phyloP scores from a whole-genome alignment of 2,113 vertebrate genomes.

The Ellobius talpinus region DNA sequence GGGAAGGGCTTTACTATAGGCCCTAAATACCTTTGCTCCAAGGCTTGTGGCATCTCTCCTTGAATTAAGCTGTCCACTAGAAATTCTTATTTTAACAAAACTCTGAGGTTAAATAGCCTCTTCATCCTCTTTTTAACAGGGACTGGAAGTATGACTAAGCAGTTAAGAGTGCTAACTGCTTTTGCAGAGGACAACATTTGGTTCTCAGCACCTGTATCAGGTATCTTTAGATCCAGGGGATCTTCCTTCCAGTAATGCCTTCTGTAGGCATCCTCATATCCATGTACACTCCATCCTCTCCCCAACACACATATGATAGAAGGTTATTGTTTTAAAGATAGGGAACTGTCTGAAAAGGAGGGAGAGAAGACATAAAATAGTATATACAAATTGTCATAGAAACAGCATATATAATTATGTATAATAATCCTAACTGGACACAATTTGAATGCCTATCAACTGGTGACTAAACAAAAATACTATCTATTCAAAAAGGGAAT shows the following conservation, averaged over 20 bases:
- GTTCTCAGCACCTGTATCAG: background rate
- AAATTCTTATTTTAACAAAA: constrained; percentile 29
- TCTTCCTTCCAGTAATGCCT: background rate
- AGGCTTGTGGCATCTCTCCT: background rate
- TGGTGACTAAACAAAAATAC: background rate
- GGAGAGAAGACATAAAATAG: background rate
- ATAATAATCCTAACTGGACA: background rate
- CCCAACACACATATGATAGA: background rate
- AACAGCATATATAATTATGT: background rate
- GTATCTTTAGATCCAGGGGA: background rate
- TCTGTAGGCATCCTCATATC: background rate
- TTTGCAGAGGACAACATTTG: background rate
- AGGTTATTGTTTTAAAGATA: background rate
- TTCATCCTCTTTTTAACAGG: background rate
- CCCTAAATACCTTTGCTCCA: background rate
- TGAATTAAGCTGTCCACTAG: background rate
- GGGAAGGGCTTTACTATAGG: background rate
- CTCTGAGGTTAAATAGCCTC: background rate
- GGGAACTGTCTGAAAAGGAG: background rate
- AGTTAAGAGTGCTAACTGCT: background rate
- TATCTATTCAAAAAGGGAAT: background rate
- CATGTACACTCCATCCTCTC: background rate
- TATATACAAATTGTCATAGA: background rate
- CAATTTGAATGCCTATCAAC: background rate
- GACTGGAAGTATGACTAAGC: background rate